A percentile compares a stretch with the other conserved stretches of the same genome.
Evolutionary conservation across 2,113 vertebrate species (phyloP).

Genomic region (Enhydra lutris): DNA sequence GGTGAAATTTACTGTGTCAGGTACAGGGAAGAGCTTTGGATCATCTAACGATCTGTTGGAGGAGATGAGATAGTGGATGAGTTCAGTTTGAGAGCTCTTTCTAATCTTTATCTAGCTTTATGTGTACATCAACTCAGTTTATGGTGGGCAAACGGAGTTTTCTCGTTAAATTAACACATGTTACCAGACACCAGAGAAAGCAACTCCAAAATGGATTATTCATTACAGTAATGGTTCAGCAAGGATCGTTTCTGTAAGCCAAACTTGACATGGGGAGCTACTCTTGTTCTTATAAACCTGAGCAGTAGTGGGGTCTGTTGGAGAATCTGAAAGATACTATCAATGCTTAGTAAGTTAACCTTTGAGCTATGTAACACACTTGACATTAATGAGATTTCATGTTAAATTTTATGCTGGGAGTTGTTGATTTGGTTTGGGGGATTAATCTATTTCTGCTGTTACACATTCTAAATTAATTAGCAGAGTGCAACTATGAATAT

Average conservation of each 20-base stretch:
- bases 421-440: conserved; percentile 45
- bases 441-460: conserved; percentile 52
- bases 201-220: not conserved
- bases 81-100: not conserved
- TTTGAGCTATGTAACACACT: not conserved
- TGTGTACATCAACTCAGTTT: not conserved
- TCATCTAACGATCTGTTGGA: not conserved
- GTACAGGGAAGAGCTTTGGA: not conserved
- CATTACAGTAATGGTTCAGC: not conserved
- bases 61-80: not conserved
- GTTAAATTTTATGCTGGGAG: conserved; percentile 55
- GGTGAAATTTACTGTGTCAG: not conserved
- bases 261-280: fast-evolving
- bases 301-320: not conserved
- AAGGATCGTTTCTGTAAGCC: not conserved
- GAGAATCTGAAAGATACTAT: not conserved
- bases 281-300: not conserved
- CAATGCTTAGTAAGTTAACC: conserved; percentile 16
- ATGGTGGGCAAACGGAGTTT: not conserved
- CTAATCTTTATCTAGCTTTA: not conserved
- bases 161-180: not conserved
- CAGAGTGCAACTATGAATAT: not conserved
- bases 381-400: conserved; percentile 41
- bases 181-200: not conserved
- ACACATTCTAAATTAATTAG: conserved; percentile 51